Evolutionary conservation across 2,888 invertebrate species (phyloP), one percentile per base, ranked within the genome.

Genomic region (Lepidonotus clava): DNA sequence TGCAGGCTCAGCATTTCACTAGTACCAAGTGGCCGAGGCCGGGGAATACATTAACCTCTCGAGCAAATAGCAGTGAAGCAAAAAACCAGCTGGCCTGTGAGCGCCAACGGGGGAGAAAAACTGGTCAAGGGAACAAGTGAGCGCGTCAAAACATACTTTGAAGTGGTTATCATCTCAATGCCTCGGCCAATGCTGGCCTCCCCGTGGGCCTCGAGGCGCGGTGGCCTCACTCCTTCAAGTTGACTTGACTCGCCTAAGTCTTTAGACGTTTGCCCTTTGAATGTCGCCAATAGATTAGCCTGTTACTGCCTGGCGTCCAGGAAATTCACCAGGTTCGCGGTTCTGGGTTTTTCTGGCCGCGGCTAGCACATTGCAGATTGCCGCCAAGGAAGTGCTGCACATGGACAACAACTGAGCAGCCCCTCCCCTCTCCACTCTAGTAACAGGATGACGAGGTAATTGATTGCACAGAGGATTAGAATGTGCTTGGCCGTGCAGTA

Each of bases 221-320:
- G 8, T 8, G 8, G 46, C 46, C 8, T 18, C 18, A 11, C 8
- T 46, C 46, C 18, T 8, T 18, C 46, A 46, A 46, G 46, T 8
- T 8, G 46, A 46, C 8, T 18, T 56, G 56, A 56, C 14, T 21
- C 56, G n/a, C 56, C n/a, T 14, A 14, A n/a, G 14, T 56, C 56
- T 56, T 56, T 56, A 56, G 56, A 56, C 1, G 53, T 18, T 24
- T 61, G 61, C 61, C 61, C 61, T 61, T 61, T 61, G 61, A 61
- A 28, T 61, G 61, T 24, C 61, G 61, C 28, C 61, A n/a, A 2
- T 28, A 32, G 61, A 61, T 61, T 61, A 24, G 28, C 61, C 61
- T 28, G 8, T 46, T 11, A 11, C 46, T 11, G 6, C 46, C 46
- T 6, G 61, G 61, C 24, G 24, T 61, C 61, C 24, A 61, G 24